Percentiles rank a stretch among this genome's conserved stretches.
phyloP scores from a whole-genome alignment of 2,113 vertebrate genomes.

The Acrocephalus arundinaceus region DNA sequence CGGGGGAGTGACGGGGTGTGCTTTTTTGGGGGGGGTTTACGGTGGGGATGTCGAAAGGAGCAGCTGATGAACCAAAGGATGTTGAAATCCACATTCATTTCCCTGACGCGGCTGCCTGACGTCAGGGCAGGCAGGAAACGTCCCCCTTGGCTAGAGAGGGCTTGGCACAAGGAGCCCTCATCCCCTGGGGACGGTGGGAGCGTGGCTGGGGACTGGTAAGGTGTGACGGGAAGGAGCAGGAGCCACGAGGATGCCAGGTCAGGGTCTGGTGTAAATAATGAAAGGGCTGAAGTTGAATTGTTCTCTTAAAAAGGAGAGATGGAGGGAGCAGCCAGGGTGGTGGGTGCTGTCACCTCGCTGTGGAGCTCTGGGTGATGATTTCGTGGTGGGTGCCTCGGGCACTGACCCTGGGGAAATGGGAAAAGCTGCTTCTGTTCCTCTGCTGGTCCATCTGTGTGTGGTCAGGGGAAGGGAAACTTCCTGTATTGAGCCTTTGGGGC shows the following conservation, averaged over 20 bases:
- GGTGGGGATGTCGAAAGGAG: constrained; percentile 21
- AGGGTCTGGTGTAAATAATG: not conserved
- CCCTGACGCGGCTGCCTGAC: not conserved
- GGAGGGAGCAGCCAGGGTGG: not conserved
- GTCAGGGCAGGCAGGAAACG: not conserved
- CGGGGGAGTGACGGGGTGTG: constrained; percentile 17
- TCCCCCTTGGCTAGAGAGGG: not conserved
- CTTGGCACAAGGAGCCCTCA: not conserved
- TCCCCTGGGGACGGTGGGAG: not conserved
- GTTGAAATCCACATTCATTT: not conserved
- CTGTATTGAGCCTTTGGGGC: not conserved
- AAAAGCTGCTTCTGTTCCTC: not conserved
- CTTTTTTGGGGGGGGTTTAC: not conserved
- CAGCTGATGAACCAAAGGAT: constrained; percentile 11
- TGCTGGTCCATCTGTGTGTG: not conserved
- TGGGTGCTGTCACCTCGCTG: not conserved
- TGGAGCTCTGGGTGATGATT: not conserved
- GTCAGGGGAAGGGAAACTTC: not conserved
- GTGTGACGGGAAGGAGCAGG: not conserved
- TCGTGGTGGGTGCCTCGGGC: rapidly evolving
- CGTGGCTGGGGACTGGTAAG: not conserved
- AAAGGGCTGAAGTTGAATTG: not conserved
- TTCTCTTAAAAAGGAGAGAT: not conserved
- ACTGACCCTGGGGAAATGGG: not conserved
- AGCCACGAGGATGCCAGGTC: not conserved